These are phyloP conservation scores for Zaprionus africanus DNA, from an alignment of 1,140 invertebrate species.

Conservation along the genomic window DNA sequence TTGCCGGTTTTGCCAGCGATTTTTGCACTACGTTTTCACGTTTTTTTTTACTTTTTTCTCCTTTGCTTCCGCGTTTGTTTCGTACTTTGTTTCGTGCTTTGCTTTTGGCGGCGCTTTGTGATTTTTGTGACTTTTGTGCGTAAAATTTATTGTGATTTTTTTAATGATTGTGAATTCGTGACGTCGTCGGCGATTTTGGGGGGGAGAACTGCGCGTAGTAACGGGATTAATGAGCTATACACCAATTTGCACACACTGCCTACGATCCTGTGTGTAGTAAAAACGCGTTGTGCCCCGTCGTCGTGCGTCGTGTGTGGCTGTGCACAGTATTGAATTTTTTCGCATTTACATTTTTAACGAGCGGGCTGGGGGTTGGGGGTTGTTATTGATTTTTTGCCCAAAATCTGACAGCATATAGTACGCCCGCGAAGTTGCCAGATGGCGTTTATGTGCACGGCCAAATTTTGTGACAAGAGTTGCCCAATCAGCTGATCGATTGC, in stretches of 20 bases:
- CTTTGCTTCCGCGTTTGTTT: constrained; percentile 8
- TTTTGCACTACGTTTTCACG: constrained; percentile 31
- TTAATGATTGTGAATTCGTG: background rate
- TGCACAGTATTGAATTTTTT: constrained; percentile 82
- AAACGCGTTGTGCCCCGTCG: constrained; percentile 62
- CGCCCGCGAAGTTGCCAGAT: constrained; percentile 35
- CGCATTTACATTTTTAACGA: constrained; percentile 83
- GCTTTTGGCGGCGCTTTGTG: constrained; percentile 29
- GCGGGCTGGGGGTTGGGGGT: constrained; percentile 72
- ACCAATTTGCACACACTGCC: background rate
- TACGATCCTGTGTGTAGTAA: constrained; percentile 37
- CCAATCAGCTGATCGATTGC: constrained; percentile 50
- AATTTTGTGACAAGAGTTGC: constrained; percentile 38
- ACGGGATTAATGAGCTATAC: background rate
- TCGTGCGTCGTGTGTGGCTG: constrained; percentile 70
- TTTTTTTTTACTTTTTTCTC: constrained; percentile 11
- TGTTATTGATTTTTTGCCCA: constrained; percentile 78
- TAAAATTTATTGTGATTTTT: constrained; percentile 4
- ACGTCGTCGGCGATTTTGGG: constrained; percentile 13
- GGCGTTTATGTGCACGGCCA: constrained; percentile 47
- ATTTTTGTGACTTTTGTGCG: background rate
- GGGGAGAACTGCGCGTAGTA: constrained; percentile 21
- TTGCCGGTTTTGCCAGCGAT: constrained; percentile 44
- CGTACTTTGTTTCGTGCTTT: constrained; percentile 5
- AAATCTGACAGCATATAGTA: constrained; percentile 56